Evolutionary conservation across 2,797 vertebrate species (phyloP), one percentile per base, ranked within the genome.

Genomic region (Tangara arthus): DNA sequence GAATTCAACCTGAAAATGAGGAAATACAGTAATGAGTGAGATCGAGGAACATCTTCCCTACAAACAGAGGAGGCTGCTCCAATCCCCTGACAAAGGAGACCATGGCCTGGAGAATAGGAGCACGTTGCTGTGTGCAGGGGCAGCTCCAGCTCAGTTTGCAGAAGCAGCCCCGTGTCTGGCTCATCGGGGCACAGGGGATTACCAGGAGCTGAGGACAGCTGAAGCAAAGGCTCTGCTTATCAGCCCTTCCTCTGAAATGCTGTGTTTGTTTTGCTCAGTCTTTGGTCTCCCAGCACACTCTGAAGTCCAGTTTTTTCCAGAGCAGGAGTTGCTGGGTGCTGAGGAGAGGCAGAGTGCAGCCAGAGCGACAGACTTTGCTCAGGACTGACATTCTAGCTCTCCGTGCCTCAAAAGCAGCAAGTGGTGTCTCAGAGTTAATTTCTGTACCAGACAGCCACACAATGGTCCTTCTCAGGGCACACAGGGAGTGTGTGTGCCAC

Each of bases 401-500:
- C 52, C 1, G 7, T 73, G 68, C 37, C 60, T 55, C 9, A 4
- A 50, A 73, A 87, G 8, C 9, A 84, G 16, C 39, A 72, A 53
- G 24, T 2, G 11, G 5, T 37, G 46, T 47, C 71, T 55, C 42
- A 50, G 49, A 79, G 56, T 41, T 30, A 9, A 52, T 11, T 21
- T 64, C 42, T 50, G 63, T 28, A 3, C 6, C 50, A 7, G 60
- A 37, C 18, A 56, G 34, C 9, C 44, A 59, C 47, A 60, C 26
- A 49, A 0, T 8, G 12, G 9, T 16, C 10, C n/a, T 32, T 75
- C 23, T 49, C 26, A 63, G 44, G 72, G 50, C 42, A 60, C 39
- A 3, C 3, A 70, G 9, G 0, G 0, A 4, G n/a, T n/a, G 1
- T 5, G 6, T 66, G 68, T 83, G 71, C n/a, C 49, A n/a, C 17